phyloP scores from a whole-genome alignment of 2,888 invertebrate genomes.

The Lasioglossum pauxillum region DNA sequence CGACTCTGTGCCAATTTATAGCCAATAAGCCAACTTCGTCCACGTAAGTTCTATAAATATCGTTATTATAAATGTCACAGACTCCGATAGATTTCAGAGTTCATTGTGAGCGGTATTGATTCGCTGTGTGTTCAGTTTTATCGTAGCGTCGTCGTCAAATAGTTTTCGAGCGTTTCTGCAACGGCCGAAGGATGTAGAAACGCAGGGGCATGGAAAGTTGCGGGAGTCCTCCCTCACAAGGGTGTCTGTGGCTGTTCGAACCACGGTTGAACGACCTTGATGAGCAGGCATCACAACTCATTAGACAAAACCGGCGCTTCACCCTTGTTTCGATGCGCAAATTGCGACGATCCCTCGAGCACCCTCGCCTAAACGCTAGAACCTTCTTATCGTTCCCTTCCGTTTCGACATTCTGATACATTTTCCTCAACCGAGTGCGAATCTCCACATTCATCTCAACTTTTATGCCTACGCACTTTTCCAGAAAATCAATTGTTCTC shows the following conservation, averaged over 20 bases:
- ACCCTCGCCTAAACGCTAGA: constrained; percentile 49
- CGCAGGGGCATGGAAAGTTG: neutral
- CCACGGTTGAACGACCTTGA: constrained; percentile 64
- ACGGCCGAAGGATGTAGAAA: neutral
- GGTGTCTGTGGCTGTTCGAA: constrained; percentile 54
- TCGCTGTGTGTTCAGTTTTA: constrained; percentile 1
- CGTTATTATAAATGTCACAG: neutral
- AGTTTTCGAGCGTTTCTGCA: constrained; percentile 11
- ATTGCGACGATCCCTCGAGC: constrained; percentile 51
- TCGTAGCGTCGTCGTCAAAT: neutral
- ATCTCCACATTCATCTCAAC: neutral
- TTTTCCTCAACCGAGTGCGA: neutral
- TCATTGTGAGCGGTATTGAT: constrained; percentile 3
- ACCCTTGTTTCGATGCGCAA: constrained; percentile 55
- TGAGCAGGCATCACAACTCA: constrained; percentile 69
- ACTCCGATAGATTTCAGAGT: neutral
- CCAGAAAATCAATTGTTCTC: neutral
- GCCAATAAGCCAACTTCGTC: neutral
- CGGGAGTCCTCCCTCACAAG: constrained; percentile 39
- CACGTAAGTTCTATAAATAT: constrained; percentile 16
- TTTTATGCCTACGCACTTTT: neutral
- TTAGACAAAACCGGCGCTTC: constrained; percentile 69
- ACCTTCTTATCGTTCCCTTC: constrained; percentile 4
- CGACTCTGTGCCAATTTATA: constrained; percentile 5
- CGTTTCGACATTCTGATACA: neutral